Conservation (phyloP, 2,888 invertebrate species). For the Ophion obscuratus region DNA sequence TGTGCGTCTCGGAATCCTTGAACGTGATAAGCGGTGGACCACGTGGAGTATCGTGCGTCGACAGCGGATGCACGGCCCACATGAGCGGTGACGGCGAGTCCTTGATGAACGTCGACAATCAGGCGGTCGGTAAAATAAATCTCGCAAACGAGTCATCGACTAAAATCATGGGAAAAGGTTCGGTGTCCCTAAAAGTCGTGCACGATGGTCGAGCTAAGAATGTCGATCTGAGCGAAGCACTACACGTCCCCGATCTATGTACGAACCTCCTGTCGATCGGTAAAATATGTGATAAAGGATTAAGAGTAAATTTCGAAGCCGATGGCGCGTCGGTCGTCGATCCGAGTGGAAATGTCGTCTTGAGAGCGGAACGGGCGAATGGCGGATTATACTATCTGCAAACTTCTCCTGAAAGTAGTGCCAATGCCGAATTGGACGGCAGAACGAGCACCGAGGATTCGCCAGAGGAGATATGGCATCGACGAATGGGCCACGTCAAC, state of each 20-base stretch:
- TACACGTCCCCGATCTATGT: background rate
- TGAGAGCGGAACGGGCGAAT: background rate
- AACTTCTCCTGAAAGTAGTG: background rate
- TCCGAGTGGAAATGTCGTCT: background rate
- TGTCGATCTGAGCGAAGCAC: background rate
- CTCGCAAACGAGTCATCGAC: constrained; percentile 8
- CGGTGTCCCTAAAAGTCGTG: background rate
- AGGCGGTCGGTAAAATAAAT: background rate
- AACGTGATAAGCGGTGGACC: background rate
- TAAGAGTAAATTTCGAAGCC: background rate
- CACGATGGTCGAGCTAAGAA: background rate
- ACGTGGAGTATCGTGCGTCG: constrained; percentile 5
- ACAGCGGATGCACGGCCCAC: background rate
- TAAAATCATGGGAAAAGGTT: background rate
- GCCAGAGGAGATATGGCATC: background rate
- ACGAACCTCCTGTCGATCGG: background rate
- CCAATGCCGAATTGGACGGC: background rate
- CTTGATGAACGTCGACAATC: background rate
- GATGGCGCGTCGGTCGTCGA: background rate
- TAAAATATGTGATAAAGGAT: background rate
- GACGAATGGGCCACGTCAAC: constrained; percentile 11
- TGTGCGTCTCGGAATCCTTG: background rate
- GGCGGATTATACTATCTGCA: constrained; percentile 5
- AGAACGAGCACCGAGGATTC: background rate
- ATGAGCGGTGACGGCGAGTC: constrained; percentile 6